phyloP scores from a whole-genome alignment of 2,797 vertebrate genomes.

The Pachyuromys duprasi region DNA sequence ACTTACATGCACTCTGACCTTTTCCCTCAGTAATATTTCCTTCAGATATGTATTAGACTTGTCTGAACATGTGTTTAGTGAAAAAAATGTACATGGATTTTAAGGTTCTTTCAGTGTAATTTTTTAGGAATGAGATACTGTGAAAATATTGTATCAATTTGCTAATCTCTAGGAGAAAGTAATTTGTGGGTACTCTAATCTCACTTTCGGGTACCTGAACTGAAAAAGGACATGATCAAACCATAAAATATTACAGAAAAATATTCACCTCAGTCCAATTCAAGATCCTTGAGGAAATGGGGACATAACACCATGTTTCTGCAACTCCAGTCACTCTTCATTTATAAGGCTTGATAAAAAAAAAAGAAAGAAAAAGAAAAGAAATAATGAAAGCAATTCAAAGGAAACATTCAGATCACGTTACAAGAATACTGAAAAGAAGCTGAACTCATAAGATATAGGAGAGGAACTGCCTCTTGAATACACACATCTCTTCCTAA shows the following conservation, averaged over 20 bases:
- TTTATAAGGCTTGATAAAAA: neutral
- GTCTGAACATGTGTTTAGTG: neutral
- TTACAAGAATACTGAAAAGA: neutral
- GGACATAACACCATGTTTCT: neutral
- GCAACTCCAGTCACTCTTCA: neutral
- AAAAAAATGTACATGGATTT: neutral
- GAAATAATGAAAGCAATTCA: neutral
- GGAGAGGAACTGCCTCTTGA: neutral
- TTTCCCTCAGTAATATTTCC: neutral
- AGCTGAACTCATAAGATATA: neutral
- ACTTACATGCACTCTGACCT: neutral
- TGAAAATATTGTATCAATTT: neutral
- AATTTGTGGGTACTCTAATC: neutral
- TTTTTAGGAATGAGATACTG: neutral
- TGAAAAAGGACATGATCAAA: neutral
- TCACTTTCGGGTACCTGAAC: neutral
- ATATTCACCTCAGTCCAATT: neutral
- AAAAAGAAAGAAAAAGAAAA: too few relatives aligned
- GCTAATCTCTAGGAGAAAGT: neutral
- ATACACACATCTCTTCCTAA: neutral
- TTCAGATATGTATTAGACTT: neutral
- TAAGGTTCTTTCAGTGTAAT: neutral
- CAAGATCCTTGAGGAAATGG: neutral
- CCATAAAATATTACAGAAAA: neutral
- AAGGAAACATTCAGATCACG: neutral